These are phyloP conservation scores for Centrocercus urophasianus DNA, from an alignment of 2,113 vertebrate species.

Conservation along the genomic window DNA sequence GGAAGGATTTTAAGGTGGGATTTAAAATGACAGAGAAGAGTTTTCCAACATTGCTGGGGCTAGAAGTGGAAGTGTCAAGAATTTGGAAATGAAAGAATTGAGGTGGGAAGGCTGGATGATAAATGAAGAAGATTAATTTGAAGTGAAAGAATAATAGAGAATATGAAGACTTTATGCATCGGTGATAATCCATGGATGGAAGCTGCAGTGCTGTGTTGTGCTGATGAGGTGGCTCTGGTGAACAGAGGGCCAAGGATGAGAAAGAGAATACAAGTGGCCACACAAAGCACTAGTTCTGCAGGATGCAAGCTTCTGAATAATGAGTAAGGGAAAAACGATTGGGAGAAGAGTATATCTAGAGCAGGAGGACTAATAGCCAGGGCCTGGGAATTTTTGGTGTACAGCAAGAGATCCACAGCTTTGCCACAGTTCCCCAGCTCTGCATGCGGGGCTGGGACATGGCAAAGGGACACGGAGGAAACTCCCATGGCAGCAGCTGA, in stretches of 20 bases:
- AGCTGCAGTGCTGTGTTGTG: not conserved
- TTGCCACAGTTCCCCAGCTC: accelerated
- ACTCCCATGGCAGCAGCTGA: not conserved
- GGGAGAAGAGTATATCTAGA: not conserved
- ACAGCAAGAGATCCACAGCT: not conserved
- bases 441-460: not conserved
- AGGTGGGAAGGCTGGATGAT: not conserved
- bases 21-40: not conserved
- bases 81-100: not conserved
- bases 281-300: not conserved
- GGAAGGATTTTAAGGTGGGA: not conserved
- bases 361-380: not conserved
- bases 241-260: not conserved
- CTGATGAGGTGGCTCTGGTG: not conserved
- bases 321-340: not conserved
- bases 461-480: not conserved
- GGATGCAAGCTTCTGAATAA: not conserved
- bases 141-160: not conserved
- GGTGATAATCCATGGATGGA: not conserved
- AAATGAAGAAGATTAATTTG: not conserved
- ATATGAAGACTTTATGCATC: not conserved
- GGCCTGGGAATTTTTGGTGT: not conserved
- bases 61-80: not conserved
- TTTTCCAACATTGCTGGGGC: not conserved
- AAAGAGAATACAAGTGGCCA: not conserved